Evolutionary conservation across 2,797 vertebrate genomes (phyloP).

Genomic region (Arctocebus calabarensis): DNA sequence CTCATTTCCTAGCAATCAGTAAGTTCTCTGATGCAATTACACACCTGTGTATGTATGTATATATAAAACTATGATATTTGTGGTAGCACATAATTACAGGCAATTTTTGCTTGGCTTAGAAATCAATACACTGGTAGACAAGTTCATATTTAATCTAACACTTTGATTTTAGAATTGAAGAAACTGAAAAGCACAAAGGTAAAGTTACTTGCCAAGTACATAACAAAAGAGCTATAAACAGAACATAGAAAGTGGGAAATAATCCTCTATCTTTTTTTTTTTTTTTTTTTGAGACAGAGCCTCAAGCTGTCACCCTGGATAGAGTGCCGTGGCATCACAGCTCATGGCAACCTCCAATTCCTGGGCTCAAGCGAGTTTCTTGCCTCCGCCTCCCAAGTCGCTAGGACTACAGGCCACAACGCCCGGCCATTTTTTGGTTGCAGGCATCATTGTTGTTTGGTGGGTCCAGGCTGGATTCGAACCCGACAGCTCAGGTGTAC

Average conservation of each 20-base stretch:
- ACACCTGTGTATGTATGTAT: not conserved
- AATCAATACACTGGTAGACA: not conserved
- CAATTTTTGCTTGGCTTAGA: conserved; percentile 41
- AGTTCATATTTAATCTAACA: not conserved
- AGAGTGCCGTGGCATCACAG: no score
- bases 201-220: not conserved
- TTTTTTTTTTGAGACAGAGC: no score
- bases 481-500: no score
- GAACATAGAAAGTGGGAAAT: not conserved
- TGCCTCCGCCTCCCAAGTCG: no score
- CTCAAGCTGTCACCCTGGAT: no score
- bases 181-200: conserved; percentile 19
- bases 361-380: no score
- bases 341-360: no score
- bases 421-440: no score
- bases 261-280: not conserved
- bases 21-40: not conserved
- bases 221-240: not conserved
- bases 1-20: not conserved
- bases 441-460: no score
- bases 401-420: no score
- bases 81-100: not conserved
- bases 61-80: not conserved
- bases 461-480: no score
- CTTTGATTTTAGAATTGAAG: not conserved